A percentile compares a stretch with the other conserved stretches of the same genome.
These are phyloP conservation scores for Gambelia wislizenii DNA, from an alignment of 2,797 vertebrate genomes.

Conservation along the genomic window DNA sequence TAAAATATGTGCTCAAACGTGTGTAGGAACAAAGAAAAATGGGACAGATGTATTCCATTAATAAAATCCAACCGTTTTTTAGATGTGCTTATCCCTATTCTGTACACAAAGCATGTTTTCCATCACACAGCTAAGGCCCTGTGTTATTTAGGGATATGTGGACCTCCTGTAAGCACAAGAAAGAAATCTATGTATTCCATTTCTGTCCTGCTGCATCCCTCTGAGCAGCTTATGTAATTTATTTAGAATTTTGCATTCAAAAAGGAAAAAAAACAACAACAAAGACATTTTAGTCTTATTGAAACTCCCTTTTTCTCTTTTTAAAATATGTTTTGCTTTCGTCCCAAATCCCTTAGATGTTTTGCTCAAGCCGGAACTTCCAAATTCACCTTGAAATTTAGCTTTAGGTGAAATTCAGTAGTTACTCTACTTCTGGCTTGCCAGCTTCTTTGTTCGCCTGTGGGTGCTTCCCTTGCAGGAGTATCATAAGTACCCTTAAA, in stretches of 20 bases:
- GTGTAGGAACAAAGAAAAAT: neutral
- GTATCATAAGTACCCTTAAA: constrained; percentile 27
- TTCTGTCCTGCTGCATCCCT: neutral
- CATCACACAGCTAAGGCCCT: neutral
- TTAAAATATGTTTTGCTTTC: neutral
- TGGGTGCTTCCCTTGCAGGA: constrained; percentile 2
- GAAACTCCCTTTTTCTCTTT: neutral
- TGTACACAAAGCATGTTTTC: neutral
- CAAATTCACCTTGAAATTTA: constrained; percentile 35
- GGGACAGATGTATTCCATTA: too few relatives aligned
- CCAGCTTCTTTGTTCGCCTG: neutral
- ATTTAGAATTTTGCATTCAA: neutral
- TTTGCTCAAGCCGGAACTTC: constrained; percentile 6
- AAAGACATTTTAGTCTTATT: neutral
- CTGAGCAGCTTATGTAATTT: neutral
- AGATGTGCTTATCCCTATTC: neutral
- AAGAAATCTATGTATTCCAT: neutral
- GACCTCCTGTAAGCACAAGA: neutral
- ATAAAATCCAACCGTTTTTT: neutral
- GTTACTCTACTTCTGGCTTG: neutral
- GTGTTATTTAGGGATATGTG: neutral
- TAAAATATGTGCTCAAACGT: neutral
- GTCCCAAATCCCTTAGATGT: constrained; percentile 7
- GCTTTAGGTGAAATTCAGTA: neutral
- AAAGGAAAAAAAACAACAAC: neutral